Evolutionary conservation across 2,113 vertebrate species (phyloP).

Genomic region (Bubo blakistoni): DNA sequence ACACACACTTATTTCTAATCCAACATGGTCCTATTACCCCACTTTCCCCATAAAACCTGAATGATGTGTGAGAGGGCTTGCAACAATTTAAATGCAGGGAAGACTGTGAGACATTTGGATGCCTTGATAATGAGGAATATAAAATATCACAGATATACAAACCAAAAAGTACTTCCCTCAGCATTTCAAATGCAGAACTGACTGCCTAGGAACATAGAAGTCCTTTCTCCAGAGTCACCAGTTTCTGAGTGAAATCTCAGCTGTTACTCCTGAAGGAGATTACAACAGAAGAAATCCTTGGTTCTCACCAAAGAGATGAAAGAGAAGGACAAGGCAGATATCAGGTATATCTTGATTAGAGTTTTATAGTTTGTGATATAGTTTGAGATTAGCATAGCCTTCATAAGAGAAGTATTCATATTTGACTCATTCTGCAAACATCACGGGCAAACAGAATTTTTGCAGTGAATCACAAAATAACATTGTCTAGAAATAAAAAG

Average conservation of each 20-base stretch:
- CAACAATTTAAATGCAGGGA: neutral
- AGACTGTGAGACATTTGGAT: neutral
- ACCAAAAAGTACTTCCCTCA: neutral
- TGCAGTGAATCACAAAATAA: conserved; percentile 25
- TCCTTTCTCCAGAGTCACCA: neutral
- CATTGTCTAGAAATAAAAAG: neutral
- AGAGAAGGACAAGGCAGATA: neutral
- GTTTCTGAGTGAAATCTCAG: neutral
- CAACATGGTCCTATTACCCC: neutral
- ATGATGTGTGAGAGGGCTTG: neutral
- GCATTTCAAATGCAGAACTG: neutral
- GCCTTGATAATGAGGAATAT: neutral
- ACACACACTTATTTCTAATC: neutral
- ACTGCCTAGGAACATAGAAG: neutral
- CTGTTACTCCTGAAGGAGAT: neutral
- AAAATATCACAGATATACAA: neutral
- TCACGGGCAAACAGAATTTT: neutral
- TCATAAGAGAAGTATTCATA: neutral
- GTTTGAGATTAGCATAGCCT: neutral
- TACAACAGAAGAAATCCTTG: neutral
- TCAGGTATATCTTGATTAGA: neutral
- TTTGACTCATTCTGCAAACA: conserved; percentile 42
- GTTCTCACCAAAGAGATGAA: neutral
- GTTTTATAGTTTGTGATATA: neutral
- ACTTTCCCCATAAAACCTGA: neutral